Evolutionary conservation across 1,140 invertebrate genomes (phyloP).

Genomic region (Lineus longissimus): DNA sequence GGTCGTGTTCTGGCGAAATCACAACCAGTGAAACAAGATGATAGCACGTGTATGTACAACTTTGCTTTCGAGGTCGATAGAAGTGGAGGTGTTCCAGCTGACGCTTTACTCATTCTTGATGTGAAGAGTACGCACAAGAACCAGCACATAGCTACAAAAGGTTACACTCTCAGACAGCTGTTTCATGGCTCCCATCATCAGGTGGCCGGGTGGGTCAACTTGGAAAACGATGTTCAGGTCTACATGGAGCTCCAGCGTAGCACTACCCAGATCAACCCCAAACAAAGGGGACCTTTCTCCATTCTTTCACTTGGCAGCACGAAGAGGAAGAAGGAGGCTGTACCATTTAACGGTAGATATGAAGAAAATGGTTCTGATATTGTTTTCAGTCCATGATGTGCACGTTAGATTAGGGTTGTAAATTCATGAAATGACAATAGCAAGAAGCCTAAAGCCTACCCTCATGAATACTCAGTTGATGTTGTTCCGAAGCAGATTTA

Average conservation of each 20-base stretch:
- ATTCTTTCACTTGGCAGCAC: too few relatives aligned
- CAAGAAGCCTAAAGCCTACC: too few relatives aligned
- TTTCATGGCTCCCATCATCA: slow-evolving; percentile 37
- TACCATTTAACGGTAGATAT: too few relatives aligned
- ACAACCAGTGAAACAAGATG: background rate
- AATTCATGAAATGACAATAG: too few relatives aligned
- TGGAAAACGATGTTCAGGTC: background rate
- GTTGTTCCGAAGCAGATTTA: too few relatives aligned
- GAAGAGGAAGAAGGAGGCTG: too few relatives aligned
- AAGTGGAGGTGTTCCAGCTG: slow-evolving; percentile 42
- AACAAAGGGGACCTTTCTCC: background rate
- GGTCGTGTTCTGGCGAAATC: background rate
- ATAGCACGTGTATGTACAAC: background rate
- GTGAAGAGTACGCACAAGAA: slow-evolving; percentile 52
- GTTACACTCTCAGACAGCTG: slow-evolving; percentile 52
- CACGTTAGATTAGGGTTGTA: too few relatives aligned
- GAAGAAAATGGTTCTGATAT: too few relatives aligned
- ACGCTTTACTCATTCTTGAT: slow-evolving; percentile 50
- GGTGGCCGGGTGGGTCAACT: background rate
- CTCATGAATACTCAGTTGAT: too few relatives aligned
- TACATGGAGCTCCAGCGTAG: background rate
- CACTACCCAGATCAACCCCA: background rate
- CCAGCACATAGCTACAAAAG: slow-evolving; percentile 49
- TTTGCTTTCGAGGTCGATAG: slow-evolving; percentile 9
- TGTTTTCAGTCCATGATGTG: too few relatives aligned